Percentiles rank a stretch among this genome's conserved stretches.
Conservation (phyloP, 2,797 vertebrate species). For the Scleropages formosus region DNA sequence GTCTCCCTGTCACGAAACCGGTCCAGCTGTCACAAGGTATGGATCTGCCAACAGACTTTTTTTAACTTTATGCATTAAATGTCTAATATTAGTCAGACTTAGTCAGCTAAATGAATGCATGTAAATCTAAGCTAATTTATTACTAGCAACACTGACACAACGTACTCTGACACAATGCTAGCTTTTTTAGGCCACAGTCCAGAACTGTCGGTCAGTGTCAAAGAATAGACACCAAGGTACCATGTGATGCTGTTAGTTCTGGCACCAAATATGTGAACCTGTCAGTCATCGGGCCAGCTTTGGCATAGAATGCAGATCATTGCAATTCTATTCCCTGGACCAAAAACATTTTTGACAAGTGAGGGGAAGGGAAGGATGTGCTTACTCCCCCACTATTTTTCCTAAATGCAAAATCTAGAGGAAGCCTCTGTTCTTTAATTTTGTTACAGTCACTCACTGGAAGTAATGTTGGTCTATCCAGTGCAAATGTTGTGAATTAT, state of each 20-base stretch:
- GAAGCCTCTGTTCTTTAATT: background rate
- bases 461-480: background rate
- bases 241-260: background rate
- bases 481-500: background rate
- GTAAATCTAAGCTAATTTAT: too few relatives aligned
- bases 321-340: background rate
- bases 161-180: background rate
- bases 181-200: conserved; percentile 10
- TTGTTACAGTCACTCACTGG: background rate
- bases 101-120: too few relatives aligned
- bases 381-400: background rate
- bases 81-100: background rate
- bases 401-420: background rate
- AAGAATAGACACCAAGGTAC: background rate
- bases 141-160: too few relatives aligned
- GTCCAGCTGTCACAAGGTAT: conserved; percentile 87
- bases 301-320: background rate
- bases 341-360: background rate
- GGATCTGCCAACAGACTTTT: background rate
- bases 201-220: conserved; percentile 5
- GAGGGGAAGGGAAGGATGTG: background rate
- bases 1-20: conserved; percentile 72
- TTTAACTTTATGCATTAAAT: background rate
- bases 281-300: background rate
- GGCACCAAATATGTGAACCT: conserved; percentile 1